These are phyloP conservation scores for Sialia sialis DNA, from an alignment of 2,113 vertebrate species.

Conservation along the genomic window DNA sequence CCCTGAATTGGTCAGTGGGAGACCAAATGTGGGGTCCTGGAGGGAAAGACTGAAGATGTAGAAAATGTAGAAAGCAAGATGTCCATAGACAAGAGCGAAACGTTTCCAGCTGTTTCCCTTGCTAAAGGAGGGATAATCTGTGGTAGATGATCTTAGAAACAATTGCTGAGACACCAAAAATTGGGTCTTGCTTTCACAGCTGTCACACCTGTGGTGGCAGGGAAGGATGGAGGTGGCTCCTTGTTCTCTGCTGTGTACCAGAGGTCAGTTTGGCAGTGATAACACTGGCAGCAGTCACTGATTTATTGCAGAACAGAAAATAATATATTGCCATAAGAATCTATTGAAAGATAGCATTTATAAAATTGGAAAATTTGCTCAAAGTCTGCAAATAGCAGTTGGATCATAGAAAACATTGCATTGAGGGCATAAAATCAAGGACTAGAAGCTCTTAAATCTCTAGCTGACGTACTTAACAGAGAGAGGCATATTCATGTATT, in stretches of 20 bases:
- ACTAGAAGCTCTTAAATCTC: not conserved
- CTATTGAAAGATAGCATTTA: not conserved
- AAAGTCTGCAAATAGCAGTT: not conserved
- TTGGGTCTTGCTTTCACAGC: not conserved
- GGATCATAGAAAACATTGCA: not conserved
- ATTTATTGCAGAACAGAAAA: not conserved
- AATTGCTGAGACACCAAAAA: not conserved
- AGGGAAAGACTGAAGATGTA: not conserved
- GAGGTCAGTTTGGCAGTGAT: not conserved
- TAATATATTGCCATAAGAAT: not conserved
- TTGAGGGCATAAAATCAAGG: not conserved
- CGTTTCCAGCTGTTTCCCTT: not conserved
- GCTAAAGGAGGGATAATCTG: not conserved
- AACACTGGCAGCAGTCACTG: not conserved
- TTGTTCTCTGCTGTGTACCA: not conserved
- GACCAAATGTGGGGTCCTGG: not conserved
- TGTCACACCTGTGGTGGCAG: not conserved
- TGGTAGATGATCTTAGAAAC: not conserved
- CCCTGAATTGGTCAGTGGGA: not conserved
- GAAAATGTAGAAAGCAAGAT: not conserved
- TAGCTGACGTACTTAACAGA: not conserved
- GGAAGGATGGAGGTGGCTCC: not conserved
- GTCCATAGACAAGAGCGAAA: not conserved
- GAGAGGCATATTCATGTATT: not conserved
- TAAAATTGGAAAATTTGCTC: not conserved